Percentiles rank a stretch among this genome's conserved stretches.
Conservation (phyloP, 2,797 vertebrate species). For the Saguinus oedipus region DNA sequence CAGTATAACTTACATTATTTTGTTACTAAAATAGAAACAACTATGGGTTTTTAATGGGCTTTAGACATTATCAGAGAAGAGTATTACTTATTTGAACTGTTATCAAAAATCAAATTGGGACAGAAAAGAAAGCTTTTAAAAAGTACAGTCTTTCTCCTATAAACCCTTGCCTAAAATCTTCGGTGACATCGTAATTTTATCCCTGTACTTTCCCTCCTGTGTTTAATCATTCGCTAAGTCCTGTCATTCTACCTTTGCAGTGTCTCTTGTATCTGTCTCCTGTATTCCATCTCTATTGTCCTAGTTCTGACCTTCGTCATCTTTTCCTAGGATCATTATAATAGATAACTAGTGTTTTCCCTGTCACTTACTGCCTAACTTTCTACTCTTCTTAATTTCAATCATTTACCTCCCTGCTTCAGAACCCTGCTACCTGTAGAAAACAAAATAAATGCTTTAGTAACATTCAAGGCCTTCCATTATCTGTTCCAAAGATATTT, state of each 20-base stretch:
- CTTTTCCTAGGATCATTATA: constrained; percentile 26
- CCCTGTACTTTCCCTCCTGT: background rate
- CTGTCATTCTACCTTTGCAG: constrained; percentile 12
- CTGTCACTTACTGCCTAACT: background rate
- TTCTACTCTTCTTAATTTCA: background rate
- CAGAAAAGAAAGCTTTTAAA: constrained; percentile 4
- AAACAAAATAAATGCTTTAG: constrained; percentile 37
- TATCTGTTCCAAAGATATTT: constrained; percentile 6
- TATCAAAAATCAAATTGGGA: constrained; percentile 32
- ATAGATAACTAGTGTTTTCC: background rate
- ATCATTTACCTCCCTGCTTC: background rate
- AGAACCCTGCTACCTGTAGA: constrained; percentile 24
- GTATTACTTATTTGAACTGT: background rate
- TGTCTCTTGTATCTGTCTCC: constrained; percentile 7
- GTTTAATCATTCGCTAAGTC: constrained; percentile 36
- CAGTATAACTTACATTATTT: background rate
- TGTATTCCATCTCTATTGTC: background rate
- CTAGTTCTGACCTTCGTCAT: constrained; percentile 5
- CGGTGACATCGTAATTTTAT: background rate
- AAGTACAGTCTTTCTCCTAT: constrained; percentile 33
- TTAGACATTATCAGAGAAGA: constrained; percentile 11
- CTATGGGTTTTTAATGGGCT: background rate
- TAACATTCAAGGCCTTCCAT: background rate
- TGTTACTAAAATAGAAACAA: constrained; percentile 29
- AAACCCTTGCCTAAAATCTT: background rate